phyloP scores from a whole-genome alignment of 2,797 vertebrate genomes.

The Glyptemys insculpta region DNA sequence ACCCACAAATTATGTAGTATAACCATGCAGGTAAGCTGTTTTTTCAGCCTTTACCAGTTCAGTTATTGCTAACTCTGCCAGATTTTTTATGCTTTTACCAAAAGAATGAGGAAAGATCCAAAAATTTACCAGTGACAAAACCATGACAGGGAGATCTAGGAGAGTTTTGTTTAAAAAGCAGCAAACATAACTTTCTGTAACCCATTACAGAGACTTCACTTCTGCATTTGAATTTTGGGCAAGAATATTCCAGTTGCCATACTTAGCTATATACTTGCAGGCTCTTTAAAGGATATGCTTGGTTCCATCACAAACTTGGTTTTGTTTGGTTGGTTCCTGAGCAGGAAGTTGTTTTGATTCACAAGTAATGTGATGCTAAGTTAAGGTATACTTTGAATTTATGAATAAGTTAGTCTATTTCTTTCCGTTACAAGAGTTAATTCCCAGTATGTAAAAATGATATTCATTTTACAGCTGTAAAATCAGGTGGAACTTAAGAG shows the following conservation, averaged over 20 bases:
- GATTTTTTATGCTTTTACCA: slow-evolving; percentile 38
- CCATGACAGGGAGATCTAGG: background rate
- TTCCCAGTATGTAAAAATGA: background rate
- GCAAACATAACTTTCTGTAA: background rate
- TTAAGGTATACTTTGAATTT: slow-evolving; percentile 21
- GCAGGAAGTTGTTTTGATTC: slow-evolving; percentile 33
- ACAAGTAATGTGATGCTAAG: background rate
- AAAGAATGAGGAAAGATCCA: slow-evolving; percentile 36
- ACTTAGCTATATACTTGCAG: background rate
- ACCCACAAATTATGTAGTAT: slow-evolving; percentile 24
- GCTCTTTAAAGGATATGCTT: background rate
- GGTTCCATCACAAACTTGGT: background rate
- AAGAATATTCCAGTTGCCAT: background rate
- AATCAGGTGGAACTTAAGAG: slow-evolving; percentile 12
- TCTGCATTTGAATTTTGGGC: background rate
- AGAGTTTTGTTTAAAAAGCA: slow-evolving; percentile 11
- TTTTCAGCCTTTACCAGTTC: slow-evolving; percentile 39
- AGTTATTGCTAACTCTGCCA: slow-evolving; percentile 19
- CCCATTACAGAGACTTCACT: background rate
- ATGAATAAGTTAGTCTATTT: slow-evolving; percentile 3
- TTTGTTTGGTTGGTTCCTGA: background rate
- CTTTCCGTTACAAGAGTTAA: slow-evolving; percentile 38
- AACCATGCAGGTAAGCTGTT: slow-evolving; percentile 49
- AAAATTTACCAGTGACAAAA: background rate
- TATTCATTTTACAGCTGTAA: slow-evolving; percentile 40